Evolutionary conservation across 2,888 invertebrate species (phyloP), one percentile per base, ranked within the genome.

Genomic region (Euproctis similis): DNA sequence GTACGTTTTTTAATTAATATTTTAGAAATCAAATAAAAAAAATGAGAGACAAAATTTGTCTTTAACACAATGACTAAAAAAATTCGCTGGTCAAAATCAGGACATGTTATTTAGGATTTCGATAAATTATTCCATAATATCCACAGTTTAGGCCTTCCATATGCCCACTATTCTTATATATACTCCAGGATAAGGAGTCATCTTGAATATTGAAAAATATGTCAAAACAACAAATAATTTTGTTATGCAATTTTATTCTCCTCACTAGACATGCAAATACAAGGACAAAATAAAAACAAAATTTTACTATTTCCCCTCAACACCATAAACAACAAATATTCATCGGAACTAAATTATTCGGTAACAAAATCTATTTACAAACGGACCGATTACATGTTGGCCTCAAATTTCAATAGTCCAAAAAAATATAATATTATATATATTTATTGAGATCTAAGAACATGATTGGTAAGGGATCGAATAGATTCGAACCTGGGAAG

Each of bases 221-320:
- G n/a, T 36, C 18, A 27, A 42, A 59, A 57, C 50, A 36, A 51
- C 33, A 30, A 34, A 38, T 39, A 48, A 51, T 55, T 58, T 55
- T 60, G 55, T 59, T 73, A 71, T 59, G 60, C 75, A 73, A 76
- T 70, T 81, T 81, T 81, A 81, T 76, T 81, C 70, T 74, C 67
- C 71, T 77, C 70, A 71, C 77, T 80, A 80, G 55, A 74, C 71
- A 80, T 80, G 75, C 77, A 76, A 76, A 76, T 77, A 76, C 66
- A 77, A 64, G 63, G 69, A 68, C 65, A 62, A 68, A 71, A 69
- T 4, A n/a, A n/a, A n/a, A n/a, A n/a, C n/a, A n/a, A 66, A 53
- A 65, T 65, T 46, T 62, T 53, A 59, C 57, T 50, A 62, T 54
- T 57, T 60, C 53, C 55, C 58, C 53, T 54, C 54, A 58, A 54